Evolutionary conservation across 1,140 invertebrate species (phyloP), one percentile per base, ranked within the genome.

Genomic region (Luehdorfia chinensis): DNA sequence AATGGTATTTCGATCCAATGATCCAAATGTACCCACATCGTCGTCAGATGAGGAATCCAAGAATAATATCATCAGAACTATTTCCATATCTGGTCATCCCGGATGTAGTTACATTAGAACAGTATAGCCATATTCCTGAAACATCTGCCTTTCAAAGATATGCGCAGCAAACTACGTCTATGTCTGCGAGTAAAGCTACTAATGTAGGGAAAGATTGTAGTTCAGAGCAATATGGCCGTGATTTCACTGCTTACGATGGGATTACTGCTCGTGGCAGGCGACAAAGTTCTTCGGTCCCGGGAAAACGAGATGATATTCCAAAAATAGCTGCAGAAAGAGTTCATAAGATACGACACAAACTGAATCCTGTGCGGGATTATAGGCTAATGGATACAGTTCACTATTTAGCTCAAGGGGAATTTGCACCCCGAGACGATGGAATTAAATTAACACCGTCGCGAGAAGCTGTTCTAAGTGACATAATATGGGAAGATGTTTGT

Each of bases 401-500:
- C 58, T 86, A 84, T 48, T 66, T 86, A 39, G 83, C 83, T 34
- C 83, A 86, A 65, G 80, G 83, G 0, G 83, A 86, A 54, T 84
- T 86, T 45, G 78, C 78, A 16, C 83, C 83, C 5, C 66, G 80
- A 11, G 76, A 86, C 43, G 83, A 86, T 53, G 83, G 83, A 7
- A 83, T 86, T 28, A 86, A 86, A 51, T 41, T 86, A 28, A 86
- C 83, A 28, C 79, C 83, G 11, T 86, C 83, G 1, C 50, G 83
- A 36, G 83, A 86, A 66, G 83, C 76, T 5, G 83, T 86, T n/a
- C 56, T 86, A 4, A 86, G 83, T 50, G 83, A 86, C 45, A 86
- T 86, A 15, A 86, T 86, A 46, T 84, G 72, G 70, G 83, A 86
- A 62, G 83, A 86, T 50, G 83, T 86, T n/a, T 86, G 79, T 56